These are phyloP conservation scores for Oxygymnocypris stewartii DNA, from an alignment of 2,113 vertebrate species.

Conservation along the genomic window DNA sequence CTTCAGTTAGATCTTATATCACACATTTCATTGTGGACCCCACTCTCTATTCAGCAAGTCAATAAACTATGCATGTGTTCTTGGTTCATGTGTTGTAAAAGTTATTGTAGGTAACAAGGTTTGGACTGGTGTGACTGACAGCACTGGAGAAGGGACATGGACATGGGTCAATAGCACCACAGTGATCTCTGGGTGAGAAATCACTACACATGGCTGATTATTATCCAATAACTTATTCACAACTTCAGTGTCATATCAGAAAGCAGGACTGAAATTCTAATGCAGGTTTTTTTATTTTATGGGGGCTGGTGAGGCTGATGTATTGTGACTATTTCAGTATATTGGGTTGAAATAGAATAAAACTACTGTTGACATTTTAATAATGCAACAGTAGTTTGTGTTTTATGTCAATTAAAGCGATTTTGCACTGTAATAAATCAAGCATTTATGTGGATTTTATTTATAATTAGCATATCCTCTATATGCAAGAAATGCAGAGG, in stretches of 20 bases:
- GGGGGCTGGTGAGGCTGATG: background rate
- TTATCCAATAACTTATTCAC: background rate
- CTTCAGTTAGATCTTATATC: background rate
- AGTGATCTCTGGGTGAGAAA: background rate
- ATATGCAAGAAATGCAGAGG: background rate
- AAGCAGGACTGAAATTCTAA: background rate
- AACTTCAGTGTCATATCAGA: background rate
- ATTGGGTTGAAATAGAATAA: background rate
- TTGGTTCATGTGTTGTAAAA: background rate
- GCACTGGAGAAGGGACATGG: background rate
- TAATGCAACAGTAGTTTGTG: background rate
- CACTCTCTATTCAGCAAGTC: background rate
- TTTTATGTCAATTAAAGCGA: background rate
- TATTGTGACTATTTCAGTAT: background rate
- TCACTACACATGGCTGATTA: background rate
- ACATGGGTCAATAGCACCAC: constrained; percentile 4
- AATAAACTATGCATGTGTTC: constrained; percentile 7
- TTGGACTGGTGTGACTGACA: constrained; percentile 13
- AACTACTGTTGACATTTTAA: background rate
- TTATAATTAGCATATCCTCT: background rate
- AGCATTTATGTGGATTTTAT: background rate
- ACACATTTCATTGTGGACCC: background rate
- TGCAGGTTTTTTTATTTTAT: background rate
- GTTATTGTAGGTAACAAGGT: background rate
- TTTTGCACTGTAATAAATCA: background rate